Evolutionary conservation across 2,888 invertebrate species (phyloP).

Genomic region (Ganaspis brasiliensis): DNA sequence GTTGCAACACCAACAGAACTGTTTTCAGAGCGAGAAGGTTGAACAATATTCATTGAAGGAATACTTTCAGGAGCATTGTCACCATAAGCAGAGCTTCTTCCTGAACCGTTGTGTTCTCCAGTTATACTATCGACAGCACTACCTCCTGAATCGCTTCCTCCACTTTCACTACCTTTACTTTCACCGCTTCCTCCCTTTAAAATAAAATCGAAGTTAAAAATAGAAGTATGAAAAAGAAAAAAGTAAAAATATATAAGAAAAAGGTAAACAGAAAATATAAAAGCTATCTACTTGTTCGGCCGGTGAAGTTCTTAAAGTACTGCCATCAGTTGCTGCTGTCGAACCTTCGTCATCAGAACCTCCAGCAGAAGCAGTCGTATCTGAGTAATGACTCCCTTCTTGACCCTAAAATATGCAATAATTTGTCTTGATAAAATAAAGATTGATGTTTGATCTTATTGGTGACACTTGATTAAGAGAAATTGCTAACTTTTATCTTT

Average conservation of each 20-base stretch:
- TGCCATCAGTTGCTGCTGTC: conserved; percentile 97
- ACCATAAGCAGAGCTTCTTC: conserved; percentile 95
- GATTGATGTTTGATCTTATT: too few species aligned
- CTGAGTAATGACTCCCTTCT: conserved; percentile 87
- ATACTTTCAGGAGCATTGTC: conserved; percentile 84
- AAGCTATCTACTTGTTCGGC: conserved; percentile 85
- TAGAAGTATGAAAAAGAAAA: neutral
- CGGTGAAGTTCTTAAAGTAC: conserved; percentile 92
- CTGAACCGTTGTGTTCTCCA: conserved; percentile 92
- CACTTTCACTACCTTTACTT: conserved; percentile 81
- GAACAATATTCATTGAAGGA: conserved; percentile 74
- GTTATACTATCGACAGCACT: conserved; percentile 96
- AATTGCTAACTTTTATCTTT: too few species aligned
- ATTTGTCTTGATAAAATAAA: too few species aligned
- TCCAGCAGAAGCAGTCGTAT: conserved; percentile 91
- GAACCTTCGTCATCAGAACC: conserved; percentile 98
- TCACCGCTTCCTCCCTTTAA: conserved; percentile 81
- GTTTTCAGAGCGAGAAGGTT: conserved; percentile 83
- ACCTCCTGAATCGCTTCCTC: conserved; percentile 94
- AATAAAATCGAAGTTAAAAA: conserved; percentile 59
- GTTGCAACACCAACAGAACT: conserved; percentile 82
- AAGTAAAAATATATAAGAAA: neutral
- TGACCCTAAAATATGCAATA: conserved; percentile 59
- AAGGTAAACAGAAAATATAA: too few species aligned
- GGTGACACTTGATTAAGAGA: too few species aligned